Evolutionary conservation across 2,797 vertebrate genomes (phyloP).

Genomic region (Hippocampus kuda): DNA sequence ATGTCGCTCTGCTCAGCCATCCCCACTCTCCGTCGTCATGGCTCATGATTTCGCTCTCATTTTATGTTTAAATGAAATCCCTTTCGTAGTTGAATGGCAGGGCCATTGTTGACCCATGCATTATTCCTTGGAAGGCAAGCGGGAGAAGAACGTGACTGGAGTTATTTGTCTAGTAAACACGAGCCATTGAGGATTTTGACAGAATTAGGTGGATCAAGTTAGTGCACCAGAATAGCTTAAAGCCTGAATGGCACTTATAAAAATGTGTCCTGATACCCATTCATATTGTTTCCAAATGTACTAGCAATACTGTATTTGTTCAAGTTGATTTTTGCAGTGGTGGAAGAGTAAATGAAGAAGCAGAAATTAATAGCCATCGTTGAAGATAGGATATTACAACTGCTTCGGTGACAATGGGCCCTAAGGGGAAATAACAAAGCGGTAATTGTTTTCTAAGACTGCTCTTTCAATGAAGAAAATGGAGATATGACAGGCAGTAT

Average conservation of each 20-base stretch:
- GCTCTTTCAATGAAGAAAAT: neutral
- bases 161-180: constrained; percentile 52
- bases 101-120: constrained; percentile 56
- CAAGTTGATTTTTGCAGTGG: neutral
- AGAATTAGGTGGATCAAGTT: neutral
- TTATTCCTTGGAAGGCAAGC: constrained; percentile 64
- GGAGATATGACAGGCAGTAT: neutral
- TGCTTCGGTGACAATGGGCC: neutral
- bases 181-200: constrained; percentile 25
- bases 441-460: neutral
- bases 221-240: neutral
- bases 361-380: neutral
- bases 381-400: neutral
- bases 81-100: constrained; percentile 55
- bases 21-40: constrained; percentile 60
- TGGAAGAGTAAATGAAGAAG: neutral
- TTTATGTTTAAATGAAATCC: constrained; percentile 73
- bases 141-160: constrained; percentile 41
- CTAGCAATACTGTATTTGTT: no score
- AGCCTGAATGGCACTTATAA: neutral
- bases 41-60: constrained; percentile 70
- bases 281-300: neutral
- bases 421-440: neutral
- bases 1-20: constrained; percentile 60
- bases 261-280: neutral